Conservation (phyloP, 2,888 invertebrate species). For the Synanthedon formicaeformis region DNA sequence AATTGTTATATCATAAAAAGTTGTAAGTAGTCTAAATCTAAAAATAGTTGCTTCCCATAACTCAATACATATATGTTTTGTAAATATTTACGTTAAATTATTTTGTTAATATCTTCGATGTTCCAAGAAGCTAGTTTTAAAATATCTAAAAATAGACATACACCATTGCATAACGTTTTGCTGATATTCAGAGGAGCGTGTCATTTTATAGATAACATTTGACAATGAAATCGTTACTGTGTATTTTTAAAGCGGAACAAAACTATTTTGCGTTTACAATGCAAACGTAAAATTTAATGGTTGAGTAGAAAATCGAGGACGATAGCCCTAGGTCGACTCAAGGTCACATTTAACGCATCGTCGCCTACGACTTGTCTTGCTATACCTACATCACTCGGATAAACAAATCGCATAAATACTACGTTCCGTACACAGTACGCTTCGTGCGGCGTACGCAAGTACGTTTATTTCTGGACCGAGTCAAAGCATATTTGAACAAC, state of each 20-base stretch:
- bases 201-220: neutral
- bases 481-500: too few relatives aligned
- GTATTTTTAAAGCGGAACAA: neutral
- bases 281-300: slow-evolving; percentile 28
- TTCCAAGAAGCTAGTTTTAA: neutral
- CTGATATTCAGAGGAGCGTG: neutral
- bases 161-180: neutral
- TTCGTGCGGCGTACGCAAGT: too few relatives aligned
- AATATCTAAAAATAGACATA: neutral
- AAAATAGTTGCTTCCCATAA: too few relatives aligned
- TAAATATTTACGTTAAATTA: too few relatives aligned
- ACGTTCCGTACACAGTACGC: neutral
- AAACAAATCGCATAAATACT: slow-evolving; percentile 1
- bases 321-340: slow-evolving; percentile 49
- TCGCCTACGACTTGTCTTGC: slow-evolving; percentile 19
- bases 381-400: slow-evolving; percentile 8
- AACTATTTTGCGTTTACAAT: neutral
- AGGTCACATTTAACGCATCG: slow-evolving; percentile 57
- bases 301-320: slow-evolving; percentile 45
- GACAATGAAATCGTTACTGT: neutral
- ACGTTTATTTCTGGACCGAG: too few relatives aligned
- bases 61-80: too few relatives aligned
- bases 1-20: too few relatives aligned
- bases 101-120: too few relatives aligned
- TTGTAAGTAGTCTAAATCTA: too few relatives aligned